These are phyloP conservation scores for Lucinisca nassula DNA, from an alignment of 2,888 invertebrate species.

Conservation along the genomic window DNA sequence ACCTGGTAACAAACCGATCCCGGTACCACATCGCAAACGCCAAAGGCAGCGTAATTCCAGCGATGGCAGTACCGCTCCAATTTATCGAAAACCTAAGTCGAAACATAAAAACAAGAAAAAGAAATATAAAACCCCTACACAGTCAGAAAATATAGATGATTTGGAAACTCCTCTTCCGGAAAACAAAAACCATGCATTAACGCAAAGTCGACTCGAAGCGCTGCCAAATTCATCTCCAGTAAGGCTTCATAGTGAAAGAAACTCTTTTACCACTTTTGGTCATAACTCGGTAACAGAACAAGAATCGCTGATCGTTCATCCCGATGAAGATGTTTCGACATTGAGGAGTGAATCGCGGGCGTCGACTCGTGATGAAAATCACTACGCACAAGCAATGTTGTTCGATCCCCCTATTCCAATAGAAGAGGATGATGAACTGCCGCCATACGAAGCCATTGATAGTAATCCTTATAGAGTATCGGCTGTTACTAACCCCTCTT, in stretches of 20 bases:
- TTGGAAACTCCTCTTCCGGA: background rate
- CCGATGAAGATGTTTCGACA: constrained; percentile 38
- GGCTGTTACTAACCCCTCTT: background rate
- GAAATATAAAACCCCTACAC: background rate
- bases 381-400: constrained; percentile 58
- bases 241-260: constrained; percentile 26
- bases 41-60: constrained; percentile 20
- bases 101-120: background rate
- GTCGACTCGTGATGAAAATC: constrained; percentile 13
- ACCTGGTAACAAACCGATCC: constrained; percentile 11
- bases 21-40: background rate
- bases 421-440: constrained; percentile 82
- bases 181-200: background rate
- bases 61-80: constrained; percentile 7
- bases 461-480: background rate
- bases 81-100: background rate
- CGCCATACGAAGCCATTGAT: constrained; percentile 78
- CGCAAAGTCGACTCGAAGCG: background rate
- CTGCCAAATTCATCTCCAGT: constrained; percentile 4
- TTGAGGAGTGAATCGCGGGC: background rate
- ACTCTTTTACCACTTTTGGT: constrained; percentile 66
- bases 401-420: constrained; percentile 69
- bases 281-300: constrained; percentile 26
- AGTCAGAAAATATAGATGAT: background rate
- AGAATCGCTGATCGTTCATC: constrained; percentile 43